Evolutionary conservation across 2,113 vertebrate genomes (phyloP).

Genomic region (Neolamprologus devosi): DNA sequence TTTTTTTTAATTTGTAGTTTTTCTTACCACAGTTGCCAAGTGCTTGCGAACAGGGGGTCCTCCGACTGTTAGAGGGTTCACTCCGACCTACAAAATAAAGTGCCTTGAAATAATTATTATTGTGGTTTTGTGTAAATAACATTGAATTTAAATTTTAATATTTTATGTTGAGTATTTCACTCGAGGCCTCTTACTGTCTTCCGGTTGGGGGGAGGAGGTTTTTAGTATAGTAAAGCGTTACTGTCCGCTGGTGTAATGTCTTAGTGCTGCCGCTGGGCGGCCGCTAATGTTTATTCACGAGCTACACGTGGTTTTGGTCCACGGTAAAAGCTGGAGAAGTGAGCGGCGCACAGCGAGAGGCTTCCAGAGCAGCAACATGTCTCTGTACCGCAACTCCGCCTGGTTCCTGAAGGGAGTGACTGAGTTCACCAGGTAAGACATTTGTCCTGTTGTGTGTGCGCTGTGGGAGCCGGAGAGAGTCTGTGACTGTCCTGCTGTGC

Average conservation of each 20-base stretch:
- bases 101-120: not conserved
- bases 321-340: constrained; percentile 32
- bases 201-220: not conserved
- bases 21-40: not conserved
- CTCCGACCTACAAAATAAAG: not conserved
- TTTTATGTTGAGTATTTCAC: not conserved
- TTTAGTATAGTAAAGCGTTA: not conserved
- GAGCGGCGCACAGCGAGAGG: constrained; percentile 9
- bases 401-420: constrained; percentile 74
- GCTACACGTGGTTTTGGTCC: constrained; percentile 40
- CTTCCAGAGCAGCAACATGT: constrained; percentile 59
- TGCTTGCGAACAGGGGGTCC: not conserved
- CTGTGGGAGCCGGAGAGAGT: not conserved
- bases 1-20: not conserved
- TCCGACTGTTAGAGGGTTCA: not conserved
- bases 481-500: not conserved
- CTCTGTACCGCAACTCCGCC: constrained; percentile 75
- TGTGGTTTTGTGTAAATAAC: not conserved
- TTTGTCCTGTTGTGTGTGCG: not conserved
- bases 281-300: not conserved
- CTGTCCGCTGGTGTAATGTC: not conserved
- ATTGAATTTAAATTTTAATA: not conserved
- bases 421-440: constrained; percentile 72
- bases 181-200: not conserved
- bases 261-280: constrained; percentile 1